These are phyloP conservation scores for Lasiurus borealis DNA, from an alignment of 2,113 vertebrate genomes.

Conservation along the genomic window DNA sequence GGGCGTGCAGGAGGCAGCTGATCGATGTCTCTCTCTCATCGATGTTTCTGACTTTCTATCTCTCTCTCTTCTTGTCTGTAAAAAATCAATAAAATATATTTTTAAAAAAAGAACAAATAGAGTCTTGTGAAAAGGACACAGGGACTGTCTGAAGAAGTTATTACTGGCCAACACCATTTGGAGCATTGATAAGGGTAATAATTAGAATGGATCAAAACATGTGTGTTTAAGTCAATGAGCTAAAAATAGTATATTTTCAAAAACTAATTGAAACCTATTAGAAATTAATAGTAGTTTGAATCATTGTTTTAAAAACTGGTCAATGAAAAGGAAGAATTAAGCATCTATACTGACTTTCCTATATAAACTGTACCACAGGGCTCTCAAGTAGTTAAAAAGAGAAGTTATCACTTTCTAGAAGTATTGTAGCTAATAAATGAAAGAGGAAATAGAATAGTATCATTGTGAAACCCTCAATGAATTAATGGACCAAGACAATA, in stretches of 20 bases:
- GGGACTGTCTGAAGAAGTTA: background rate
- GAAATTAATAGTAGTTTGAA: background rate
- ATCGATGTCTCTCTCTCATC: too few relatives aligned
- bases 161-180: background rate
- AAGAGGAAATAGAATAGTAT: background rate
- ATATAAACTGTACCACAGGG: background rate
- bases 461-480: background rate
- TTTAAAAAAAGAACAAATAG: background rate
- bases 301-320: conserved; percentile 5
- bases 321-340: background rate
- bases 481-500: background rate
- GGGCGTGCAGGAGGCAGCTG: too few relatives aligned
- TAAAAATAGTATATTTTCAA: background rate
- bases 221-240: background rate
- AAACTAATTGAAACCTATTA: conserved; percentile 20
- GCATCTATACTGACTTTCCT: background rate
- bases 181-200: background rate
- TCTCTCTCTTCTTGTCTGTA: too few relatives aligned
- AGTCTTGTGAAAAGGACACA: background rate
- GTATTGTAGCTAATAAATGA: background rate
- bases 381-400: background rate
- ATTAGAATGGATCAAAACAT: background rate
- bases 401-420: background rate
- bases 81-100: too few relatives aligned
- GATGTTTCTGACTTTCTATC: too few relatives aligned